These are phyloP conservation scores for Peromyscus polionotus DNA, from an alignment of 2,113 vertebrate genomes.

Conservation along the genomic window DNA sequence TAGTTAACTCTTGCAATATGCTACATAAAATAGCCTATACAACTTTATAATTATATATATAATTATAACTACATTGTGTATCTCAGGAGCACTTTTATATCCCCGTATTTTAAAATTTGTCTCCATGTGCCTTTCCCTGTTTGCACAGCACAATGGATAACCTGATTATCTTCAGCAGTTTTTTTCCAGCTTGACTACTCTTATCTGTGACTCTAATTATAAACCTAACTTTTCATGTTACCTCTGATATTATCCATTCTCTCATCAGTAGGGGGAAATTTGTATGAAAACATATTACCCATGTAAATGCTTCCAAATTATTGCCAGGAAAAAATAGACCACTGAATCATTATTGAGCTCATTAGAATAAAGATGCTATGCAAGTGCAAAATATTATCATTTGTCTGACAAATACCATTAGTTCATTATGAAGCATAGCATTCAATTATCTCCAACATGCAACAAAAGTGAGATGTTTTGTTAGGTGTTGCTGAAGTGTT, in stretches of 20 bases:
- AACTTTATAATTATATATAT: background rate
- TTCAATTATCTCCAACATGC: conserved; percentile 69
- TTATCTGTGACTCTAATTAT: conserved; percentile 58
- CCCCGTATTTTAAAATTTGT: background rate
- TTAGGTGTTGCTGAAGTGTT: conserved; percentile 59
- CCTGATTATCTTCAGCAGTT: conserved; percentile 30
- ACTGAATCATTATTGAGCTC: conserved; percentile 65
- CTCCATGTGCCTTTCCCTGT: background rate
- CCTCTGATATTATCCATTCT: conserved; percentile 55
- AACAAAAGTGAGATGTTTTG: conserved; percentile 64
- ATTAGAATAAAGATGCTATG: conserved; percentile 60
- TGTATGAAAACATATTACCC: conserved; percentile 55
- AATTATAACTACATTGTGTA: background rate
- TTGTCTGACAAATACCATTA: conserved; percentile 66
- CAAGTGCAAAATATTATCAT: conserved; percentile 72
- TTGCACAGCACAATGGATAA: background rate
- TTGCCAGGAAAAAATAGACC: conserved; percentile 42
- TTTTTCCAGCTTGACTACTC: background rate
- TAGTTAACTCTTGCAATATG: background rate
- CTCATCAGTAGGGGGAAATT: conserved; percentile 53
- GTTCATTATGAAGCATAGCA: conserved; percentile 68
- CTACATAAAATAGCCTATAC: background rate
- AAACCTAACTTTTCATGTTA: conserved; percentile 63
- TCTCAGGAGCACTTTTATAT: background rate
- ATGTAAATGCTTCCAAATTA: conserved; percentile 72